phyloP scores from a whole-genome alignment of 2,797 vertebrate genomes.

The Smutsia gigantea region DNA sequence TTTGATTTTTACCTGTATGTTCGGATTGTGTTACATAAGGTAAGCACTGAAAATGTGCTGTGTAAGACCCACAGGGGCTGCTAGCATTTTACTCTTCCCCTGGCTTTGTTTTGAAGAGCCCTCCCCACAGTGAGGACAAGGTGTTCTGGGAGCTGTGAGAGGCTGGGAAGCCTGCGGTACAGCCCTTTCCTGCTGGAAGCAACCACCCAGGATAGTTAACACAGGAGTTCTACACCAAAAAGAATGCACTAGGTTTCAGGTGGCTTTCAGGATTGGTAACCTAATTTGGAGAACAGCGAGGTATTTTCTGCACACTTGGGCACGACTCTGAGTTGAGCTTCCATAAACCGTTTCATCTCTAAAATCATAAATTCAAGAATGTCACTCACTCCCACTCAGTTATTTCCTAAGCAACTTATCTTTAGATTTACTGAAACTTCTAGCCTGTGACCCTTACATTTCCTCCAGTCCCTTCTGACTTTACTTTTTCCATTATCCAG shows the following conservation, averaged over 20 bases:
- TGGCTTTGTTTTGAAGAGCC: background rate
- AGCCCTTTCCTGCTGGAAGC: background rate
- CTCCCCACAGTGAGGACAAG: background rate
- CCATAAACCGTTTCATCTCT: background rate
- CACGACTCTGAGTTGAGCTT: background rate
- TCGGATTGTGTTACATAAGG: background rate
- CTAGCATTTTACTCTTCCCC: background rate
- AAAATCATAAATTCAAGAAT: background rate
- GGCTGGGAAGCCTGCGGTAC: background rate
- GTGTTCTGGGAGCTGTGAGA: rapidly evolving
- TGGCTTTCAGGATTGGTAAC: background rate
- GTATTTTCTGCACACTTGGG: background rate
- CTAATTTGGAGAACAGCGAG: background rate
- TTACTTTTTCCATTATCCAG: background rate
- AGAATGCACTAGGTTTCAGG: background rate
- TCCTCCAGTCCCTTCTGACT: background rate
- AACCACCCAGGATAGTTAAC: background rate
- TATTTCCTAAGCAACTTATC: background rate
- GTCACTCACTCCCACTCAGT: background rate
- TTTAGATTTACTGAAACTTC: background rate
- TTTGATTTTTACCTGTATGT: background rate
- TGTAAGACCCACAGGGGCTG: background rate
- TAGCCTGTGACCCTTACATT: background rate
- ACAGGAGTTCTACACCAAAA: background rate
- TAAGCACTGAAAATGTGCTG: background rate